These are phyloP conservation scores for Nomada goodeniana DNA, from an alignment of 2,888 invertebrate genomes.

Conservation along the genomic window DNA sequence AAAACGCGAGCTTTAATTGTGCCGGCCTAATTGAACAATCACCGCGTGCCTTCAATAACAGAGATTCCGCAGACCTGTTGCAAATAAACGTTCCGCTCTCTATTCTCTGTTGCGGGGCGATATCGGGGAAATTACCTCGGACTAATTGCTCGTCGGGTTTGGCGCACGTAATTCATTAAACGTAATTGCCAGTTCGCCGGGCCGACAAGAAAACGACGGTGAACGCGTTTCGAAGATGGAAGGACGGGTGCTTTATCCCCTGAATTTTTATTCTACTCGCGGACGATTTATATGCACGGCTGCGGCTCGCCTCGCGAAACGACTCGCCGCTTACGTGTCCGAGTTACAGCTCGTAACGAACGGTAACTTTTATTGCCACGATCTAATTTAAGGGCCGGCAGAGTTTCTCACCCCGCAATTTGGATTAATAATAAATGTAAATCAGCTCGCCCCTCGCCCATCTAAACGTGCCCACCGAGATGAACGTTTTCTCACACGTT, in stretches of 20 bases:
- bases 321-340: constrained; percentile 20
- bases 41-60: constrained; percentile 11
- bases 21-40: constrained; percentile 19
- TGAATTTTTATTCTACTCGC: background rate
- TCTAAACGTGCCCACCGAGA: background rate
- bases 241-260: background rate
- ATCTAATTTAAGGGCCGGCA: constrained; percentile 51
- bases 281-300: constrained; percentile 26
- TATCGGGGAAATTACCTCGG: constrained; percentile 10
- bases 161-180: constrained; percentile 21
- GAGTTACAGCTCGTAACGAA: constrained; percentile 5
- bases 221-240: background rate
- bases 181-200: constrained; percentile 8
- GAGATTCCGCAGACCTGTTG: constrained; percentile 8
- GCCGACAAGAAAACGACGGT: background rate
- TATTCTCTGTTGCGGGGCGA: background rate
- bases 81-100: background rate
- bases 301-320: background rate
- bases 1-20: constrained; percentile 33
- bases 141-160: constrained; percentile 3
- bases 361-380: constrained; percentile 55
- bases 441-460: constrained; percentile 29
- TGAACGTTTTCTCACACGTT: constrained; percentile 44
- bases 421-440: constrained; percentile 64
- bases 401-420: constrained; percentile 51